A percentile compares a stretch with the other conserved stretches of the same genome.
Conservation (phyloP, 2,797 vertebrate genomes). For the Etheostoma nigrum region DNA sequence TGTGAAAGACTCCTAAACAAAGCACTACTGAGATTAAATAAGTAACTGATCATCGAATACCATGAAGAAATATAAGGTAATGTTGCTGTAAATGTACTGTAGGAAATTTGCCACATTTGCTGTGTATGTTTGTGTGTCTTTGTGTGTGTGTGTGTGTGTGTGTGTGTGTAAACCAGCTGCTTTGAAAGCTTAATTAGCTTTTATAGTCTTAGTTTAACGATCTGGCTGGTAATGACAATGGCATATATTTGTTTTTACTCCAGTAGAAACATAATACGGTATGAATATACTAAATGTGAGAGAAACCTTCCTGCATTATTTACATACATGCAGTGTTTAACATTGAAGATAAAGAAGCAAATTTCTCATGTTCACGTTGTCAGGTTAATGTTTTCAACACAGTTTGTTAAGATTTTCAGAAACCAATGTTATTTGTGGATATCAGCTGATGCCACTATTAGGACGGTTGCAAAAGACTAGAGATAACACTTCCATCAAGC, state of each 20-base stretch:
- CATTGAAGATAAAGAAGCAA: no score
- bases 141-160: constrained; percentile 2
- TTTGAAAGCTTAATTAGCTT: constrained; percentile 4
- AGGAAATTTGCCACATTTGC: neutral
- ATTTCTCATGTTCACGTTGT: constrained; percentile 1
- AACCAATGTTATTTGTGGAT: neutral
- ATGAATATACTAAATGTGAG: neutral
- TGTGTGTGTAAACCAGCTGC: constrained; percentile 30
- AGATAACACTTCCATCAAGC: no score
- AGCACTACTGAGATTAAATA: constrained; percentile 49
- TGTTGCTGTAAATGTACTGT: constrained; percentile 1
- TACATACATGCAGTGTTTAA: neutral
- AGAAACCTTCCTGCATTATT: neutral
- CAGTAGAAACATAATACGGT: neutral
- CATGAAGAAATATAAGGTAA: constrained; percentile 78
- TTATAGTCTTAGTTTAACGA: constrained; percentile 40
- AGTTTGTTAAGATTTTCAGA: neutral
- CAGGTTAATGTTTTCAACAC: neutral
- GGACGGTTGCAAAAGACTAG: neutral
- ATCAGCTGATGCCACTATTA: neutral
- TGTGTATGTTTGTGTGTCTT: neutral
- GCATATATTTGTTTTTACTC: neutral
- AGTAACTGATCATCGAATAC: constrained; percentile 43
- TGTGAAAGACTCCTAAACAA: constrained; percentile 51
- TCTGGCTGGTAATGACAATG: constrained; percentile 2